Evolutionary conservation across 1,140 invertebrate species (phyloP).

Genomic region (Drosophila rhopaloa): DNA sequence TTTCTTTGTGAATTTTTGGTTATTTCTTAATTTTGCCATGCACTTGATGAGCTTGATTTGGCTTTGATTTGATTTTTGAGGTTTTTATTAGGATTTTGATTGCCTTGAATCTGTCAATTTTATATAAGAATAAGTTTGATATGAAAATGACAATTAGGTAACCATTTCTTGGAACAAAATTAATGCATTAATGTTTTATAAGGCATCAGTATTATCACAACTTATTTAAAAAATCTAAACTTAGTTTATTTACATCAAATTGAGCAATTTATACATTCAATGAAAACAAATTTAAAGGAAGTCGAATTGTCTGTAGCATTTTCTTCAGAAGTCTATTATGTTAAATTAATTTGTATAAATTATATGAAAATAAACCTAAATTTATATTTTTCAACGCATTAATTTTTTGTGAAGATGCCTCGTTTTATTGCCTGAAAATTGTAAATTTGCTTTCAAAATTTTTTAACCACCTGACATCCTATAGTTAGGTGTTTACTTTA

Average conservation of each 20-base stretch:
- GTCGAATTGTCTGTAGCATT: no score
- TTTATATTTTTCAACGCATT: no score
- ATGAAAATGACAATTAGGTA: not conserved
- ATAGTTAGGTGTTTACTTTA: not conserved
- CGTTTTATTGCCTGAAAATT: not conserved
- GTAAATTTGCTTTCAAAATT: not conserved
- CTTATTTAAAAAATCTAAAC: no score
- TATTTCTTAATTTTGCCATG: slow-evolving; percentile 65
- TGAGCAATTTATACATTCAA: no score
- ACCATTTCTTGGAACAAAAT: not conserved
- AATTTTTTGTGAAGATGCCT: not conserved
- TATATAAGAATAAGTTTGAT: not conserved
- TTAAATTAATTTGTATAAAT: no score
- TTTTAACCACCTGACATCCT: not conserved
- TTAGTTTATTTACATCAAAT: no score
- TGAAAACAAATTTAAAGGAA: no score
- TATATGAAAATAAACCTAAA: no score
- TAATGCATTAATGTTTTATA: no score
- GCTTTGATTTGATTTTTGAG: slow-evolving; percentile 46
- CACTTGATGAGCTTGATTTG: slow-evolving; percentile 63
- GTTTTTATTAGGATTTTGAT: slow-evolving; percentile 25
- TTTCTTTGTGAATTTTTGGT: slow-evolving; percentile 32
- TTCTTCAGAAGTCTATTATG: no score
- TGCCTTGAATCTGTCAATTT: slow-evolving; percentile 23
- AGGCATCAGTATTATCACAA: no score